These are phyloP conservation scores for Zaprionus davidi DNA, from an alignment of 1,140 invertebrate genomes.

Conservation along the genomic window DNA sequence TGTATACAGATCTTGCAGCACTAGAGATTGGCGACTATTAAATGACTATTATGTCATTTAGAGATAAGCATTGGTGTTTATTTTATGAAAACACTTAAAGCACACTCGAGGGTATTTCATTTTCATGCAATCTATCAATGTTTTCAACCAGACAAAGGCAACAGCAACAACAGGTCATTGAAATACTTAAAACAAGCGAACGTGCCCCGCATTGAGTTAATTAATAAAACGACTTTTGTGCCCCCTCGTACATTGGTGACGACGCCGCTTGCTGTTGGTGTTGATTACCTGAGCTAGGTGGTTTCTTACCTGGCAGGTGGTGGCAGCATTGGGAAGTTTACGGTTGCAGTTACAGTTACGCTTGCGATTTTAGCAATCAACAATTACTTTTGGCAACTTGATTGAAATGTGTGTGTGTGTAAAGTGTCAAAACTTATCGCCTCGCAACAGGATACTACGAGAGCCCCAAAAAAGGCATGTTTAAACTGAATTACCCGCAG, in stretches of 20 bases:
- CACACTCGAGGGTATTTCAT: slow-evolving; percentile 4
- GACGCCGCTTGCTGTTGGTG: neutral
- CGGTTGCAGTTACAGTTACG: slow-evolving; percentile 11
- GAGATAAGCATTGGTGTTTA: slow-evolving; percentile 1
- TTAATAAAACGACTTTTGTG: slow-evolving; percentile 34
- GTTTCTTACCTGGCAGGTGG: neutral
- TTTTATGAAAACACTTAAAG: neutral
- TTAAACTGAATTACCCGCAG: too few species aligned
- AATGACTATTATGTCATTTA: slow-evolving; percentile 1
- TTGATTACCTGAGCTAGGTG: too few species aligned
- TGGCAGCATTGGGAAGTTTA: slow-evolving; percentile 5
- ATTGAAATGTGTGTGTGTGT: slow-evolving; percentile 19
- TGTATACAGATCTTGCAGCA: neutral
- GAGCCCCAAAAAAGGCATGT: neutral
- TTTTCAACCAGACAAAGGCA: neutral
- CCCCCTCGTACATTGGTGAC: neutral
- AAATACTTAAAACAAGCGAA: slow-evolving; percentile 12
- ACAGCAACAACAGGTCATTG: slow-evolving; percentile 19
- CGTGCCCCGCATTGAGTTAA: slow-evolving; percentile 33
- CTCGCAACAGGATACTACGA: neutral
- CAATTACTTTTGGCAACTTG: slow-evolving; percentile 18
- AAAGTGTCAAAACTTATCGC: neutral
- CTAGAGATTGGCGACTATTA: neutral
- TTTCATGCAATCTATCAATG: neutral
- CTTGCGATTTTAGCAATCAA: slow-evolving; percentile 14